Conservation (phyloP, 2,797 vertebrate species). For the Momotus momota region DNA sequence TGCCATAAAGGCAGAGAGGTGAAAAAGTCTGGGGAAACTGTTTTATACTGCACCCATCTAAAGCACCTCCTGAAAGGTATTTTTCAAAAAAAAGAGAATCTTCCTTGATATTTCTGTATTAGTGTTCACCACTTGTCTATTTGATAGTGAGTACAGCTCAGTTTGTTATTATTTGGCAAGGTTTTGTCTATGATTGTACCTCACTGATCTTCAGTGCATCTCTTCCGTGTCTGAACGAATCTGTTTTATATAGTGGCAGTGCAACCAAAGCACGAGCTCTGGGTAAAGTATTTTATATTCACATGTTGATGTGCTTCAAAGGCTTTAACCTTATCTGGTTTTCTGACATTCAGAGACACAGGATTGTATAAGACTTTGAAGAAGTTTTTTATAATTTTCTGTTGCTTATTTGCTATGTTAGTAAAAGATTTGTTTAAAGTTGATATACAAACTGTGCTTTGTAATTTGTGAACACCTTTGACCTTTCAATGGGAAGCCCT, state of each 20-base stretch:
- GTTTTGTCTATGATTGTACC: constrained; percentile 1
- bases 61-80: background rate
- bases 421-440: background rate
- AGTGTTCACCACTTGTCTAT: background rate
- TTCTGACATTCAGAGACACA: constrained; percentile 16
- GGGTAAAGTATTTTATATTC: background rate
- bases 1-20: background rate
- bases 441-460: background rate
- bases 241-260: constrained; percentile 23
- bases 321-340: constrained; percentile 7
- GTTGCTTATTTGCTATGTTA: background rate
- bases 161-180: background rate
- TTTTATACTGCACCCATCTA: background rate
- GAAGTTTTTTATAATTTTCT: background rate
- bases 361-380: background rate
- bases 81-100: background rate
- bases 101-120: background rate
- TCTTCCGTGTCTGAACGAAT: background rate
- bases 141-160: background rate
- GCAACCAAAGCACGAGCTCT: constrained; percentile 31
- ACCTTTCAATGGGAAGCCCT: background rate
- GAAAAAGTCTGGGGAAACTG: background rate
- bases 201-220: constrained; percentile 18
- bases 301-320: constrained; percentile 11
- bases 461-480: background rate